phyloP scores from a whole-genome alignment of 2,113 vertebrate genomes.

The Cynopterus brachyotis region DNA sequence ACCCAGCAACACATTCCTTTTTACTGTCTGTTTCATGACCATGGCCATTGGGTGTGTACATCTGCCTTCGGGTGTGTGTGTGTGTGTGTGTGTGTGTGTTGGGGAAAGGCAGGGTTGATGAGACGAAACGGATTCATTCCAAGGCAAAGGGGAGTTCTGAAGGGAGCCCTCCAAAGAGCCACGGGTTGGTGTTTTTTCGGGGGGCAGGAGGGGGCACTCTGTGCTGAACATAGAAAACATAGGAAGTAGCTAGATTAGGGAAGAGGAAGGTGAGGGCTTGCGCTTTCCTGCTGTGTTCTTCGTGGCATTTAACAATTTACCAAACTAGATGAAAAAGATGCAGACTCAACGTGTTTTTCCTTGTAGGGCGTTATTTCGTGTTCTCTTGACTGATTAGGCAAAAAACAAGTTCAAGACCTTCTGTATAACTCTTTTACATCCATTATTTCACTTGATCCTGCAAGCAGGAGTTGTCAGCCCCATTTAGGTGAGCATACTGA shows the following conservation, averaged over 20 bases:
- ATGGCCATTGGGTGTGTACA: neutral
- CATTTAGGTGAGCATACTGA: neutral
- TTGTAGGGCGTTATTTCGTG: neutral
- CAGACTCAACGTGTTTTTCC: neutral
- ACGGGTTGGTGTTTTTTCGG: neutral
- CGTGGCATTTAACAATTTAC: neutral
- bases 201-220: no score
- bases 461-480: neutral
- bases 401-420: neutral
- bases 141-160: conserved; percentile 26
- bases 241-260: neutral
- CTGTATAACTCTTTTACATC: neutral
- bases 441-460: neutral
- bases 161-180: neutral
- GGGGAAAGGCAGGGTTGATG: neutral
- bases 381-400: neutral
- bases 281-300: conserved; percentile 29
- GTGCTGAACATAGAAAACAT: conserved; percentile 50
- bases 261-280: conserved; percentile 6
- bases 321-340: conserved; percentile 20
- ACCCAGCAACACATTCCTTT: neutral
- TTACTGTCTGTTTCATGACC: neutral
- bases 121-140: conserved; percentile 3
- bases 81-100: neutral
- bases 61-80: neutral